Evolutionary conservation across 2,797 vertebrate genomes (phyloP), one percentile per base, ranked within the genome.

Genomic region (Brotula barbata): DNA sequence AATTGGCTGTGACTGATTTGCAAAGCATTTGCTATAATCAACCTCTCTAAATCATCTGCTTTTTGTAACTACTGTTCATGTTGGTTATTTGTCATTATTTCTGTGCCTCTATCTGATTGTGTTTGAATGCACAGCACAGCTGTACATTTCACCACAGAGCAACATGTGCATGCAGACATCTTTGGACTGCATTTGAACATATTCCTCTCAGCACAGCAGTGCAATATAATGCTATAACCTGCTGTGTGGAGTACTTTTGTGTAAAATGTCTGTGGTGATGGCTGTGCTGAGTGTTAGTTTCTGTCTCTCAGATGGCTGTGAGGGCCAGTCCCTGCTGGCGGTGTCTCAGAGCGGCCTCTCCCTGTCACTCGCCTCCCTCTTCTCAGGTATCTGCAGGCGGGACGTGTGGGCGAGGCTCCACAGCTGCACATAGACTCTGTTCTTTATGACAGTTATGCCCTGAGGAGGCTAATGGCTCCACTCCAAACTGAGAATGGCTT

Each of bases 241-340:
- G 40, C 64, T 31, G 33, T 12, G 46, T 49, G 16, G 51, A 56
- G 48, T 44, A 22, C 36, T 31, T 23, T 50, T 41, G 40, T 56
- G 61, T 58, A 55, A 50, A 73, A 62, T 83, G 59, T 79, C 39
- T 67, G 49, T 74, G 77, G 80, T 81, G 78, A 68, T 6, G 54
- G 71, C 71, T 11, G 64, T 80, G 68, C 76, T 91, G 80, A 90
- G 88, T 90, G 77, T 83, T 84, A 88, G 85, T 95, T 90, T 95
- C 89, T 92, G 90, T 93, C 91, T 91, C 89, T 88, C 93, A 97
- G 95, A 96, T 95, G 94, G 90, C 93, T 95, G 91, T 85, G 92
- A 95, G 89, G 93, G 92, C 81, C 94, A 92, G 89, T 93, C 94
- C 91, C 92, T 96, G 92, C 92, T 95, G 94, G 93, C 89, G 89